Base-by-base conservation (phyloP, 2,113 vertebrate species). In the Sialia sialis region DNA sequence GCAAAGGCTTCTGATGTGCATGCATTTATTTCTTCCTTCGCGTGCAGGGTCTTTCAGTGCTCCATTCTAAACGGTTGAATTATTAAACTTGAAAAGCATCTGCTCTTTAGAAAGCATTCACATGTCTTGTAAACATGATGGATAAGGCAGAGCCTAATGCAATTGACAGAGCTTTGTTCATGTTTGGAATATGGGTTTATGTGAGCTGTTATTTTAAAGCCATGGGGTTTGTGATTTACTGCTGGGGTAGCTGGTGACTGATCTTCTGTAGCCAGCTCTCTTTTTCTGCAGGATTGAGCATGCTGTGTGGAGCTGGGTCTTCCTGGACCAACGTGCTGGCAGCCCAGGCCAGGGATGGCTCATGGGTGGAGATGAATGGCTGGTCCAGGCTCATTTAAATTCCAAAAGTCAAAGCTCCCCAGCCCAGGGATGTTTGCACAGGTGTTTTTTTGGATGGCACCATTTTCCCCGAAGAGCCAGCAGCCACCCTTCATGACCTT, bases 71-170 rank as follows among this genome's bases (percentile, higher is more conserved):
- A 82, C 1, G 15, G 84, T 39, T 90, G 95, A 94, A 84, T 96
- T 96, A 92, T 95, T 96, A 92, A 95, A 93, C 87, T 90, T 93
- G 89, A 94, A 97, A 94, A 93, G 93, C 89, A 93, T 83, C 91
- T 97, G 95, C 94, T 95, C 84, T 87, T 94, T 54, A 88, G 87
- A 84, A 95, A 46, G 79, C 82, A 60, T 93, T 94, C 86, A 25
- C 68, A 17, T 73, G 74, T 78, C 55, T 87, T 76, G 62, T 94
- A 93, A 95, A 95, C 85, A 90, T 58, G 94, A 92, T 81, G 81
- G 91, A 89, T 96, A 96, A 96, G 93, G 91, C 93, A 90, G 73
- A 84, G 81, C 66, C 91, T 95, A 84, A 90, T 95, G 86, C 92
- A 80, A 79, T 68, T 83, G 91, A 73, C 87, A 60, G 75, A 56